These are phyloP conservation scores for Abscondita cerata DNA, from an alignment of 2,888 invertebrate genomes.

Conservation along the genomic window DNA sequence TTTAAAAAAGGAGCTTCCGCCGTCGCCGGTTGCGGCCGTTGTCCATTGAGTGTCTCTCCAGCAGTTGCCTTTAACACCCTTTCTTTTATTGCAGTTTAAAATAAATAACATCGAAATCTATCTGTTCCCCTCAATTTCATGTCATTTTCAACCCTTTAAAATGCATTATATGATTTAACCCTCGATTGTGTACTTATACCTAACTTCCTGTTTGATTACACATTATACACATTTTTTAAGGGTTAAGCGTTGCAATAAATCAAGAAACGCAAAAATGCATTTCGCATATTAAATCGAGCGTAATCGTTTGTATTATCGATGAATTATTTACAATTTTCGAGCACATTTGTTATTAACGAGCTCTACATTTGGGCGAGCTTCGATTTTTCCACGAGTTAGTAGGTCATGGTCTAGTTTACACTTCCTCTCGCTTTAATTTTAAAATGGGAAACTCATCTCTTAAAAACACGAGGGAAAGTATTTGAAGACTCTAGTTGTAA, in stretches of 20 bases:
- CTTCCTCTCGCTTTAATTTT: constrained; percentile 56
- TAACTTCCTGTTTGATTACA: constrained; percentile 40
- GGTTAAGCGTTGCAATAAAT: constrained; percentile 44
- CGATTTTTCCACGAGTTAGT: constrained; percentile 39
- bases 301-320: constrained; percentile 34
- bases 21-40: constrained; percentile 20
- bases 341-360: constrained; percentile 30
- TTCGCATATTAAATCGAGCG: constrained; percentile 39
- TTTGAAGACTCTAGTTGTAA: constrained; percentile 44
- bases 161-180: constrained; percentile 46
- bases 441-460: constrained; percentile 58
- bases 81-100: constrained; percentile 29
- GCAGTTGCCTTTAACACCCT: constrained; percentile 20
- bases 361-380: constrained; percentile 17
- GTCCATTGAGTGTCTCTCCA: constrained; percentile 26
- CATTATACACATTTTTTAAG: constrained; percentile 43
- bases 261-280: constrained; percentile 39
- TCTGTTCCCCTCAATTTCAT: constrained; percentile 52
- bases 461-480: constrained; percentile 53
- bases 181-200: constrained; percentile 40
- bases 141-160: constrained; percentile 50
- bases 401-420: constrained; percentile 59
- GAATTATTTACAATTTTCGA: constrained; percentile 31
- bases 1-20: constrained; percentile 14
- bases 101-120: constrained; percentile 46